Evolutionary conservation across 2,113 vertebrate genomes (phyloP).

Genomic region (Bettongia penicillata): DNA sequence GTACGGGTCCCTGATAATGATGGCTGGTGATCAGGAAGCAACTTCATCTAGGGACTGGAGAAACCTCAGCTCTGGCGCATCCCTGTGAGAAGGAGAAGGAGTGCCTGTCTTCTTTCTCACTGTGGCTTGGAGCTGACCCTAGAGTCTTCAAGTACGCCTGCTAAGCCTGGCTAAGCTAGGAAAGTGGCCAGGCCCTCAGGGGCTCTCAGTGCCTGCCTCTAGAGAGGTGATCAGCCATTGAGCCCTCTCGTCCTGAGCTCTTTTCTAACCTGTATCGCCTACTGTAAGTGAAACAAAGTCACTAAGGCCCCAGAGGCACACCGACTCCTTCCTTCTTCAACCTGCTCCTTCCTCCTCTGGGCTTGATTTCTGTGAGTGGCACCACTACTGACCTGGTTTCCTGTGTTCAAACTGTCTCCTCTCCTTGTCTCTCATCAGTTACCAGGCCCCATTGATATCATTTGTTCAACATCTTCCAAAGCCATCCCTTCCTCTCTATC

Average conservation of each 20-base stretch:
- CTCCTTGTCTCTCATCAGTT: background rate
- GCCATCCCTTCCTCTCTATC: background rate
- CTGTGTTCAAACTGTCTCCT: background rate
- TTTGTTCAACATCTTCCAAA: background rate
- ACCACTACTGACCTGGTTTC: background rate
- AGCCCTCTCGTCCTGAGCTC: constrained; percentile 15
- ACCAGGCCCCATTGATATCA: background rate
- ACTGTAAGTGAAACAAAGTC: no score
- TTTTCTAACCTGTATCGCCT: background rate
- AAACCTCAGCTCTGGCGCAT: background rate
- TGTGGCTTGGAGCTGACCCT: no score
- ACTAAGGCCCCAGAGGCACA: background rate
- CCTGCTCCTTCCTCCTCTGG: background rate
- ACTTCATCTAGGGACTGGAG: background rate
- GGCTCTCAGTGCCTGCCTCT: background rate
- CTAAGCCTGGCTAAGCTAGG: background rate
- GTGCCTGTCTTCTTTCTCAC: background rate
- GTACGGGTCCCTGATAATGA: background rate
- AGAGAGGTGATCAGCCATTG: background rate
- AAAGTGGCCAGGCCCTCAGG: background rate
- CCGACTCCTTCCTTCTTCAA: background rate
- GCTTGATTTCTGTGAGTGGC: background rate
- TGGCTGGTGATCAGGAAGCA: background rate
- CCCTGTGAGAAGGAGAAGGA: background rate
- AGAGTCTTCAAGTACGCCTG: no score